Evolutionary conservation across 2,113 vertebrate species (phyloP).

Genomic region (Pagrus major): DNA sequence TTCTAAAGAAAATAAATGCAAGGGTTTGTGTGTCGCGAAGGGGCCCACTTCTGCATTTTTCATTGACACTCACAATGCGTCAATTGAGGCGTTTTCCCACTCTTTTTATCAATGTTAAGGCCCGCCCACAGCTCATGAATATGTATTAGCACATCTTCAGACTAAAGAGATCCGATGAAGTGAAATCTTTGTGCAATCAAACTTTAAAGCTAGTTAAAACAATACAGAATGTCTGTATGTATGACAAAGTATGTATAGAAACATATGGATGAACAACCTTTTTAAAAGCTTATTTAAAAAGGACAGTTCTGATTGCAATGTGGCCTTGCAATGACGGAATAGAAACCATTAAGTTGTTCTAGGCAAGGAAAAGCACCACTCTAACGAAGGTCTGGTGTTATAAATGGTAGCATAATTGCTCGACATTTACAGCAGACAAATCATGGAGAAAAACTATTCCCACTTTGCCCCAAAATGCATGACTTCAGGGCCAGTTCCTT

Average conservation of each 20-base stretch:
- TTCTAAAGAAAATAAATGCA: slow-evolving; percentile 6
- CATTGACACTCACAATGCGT: slow-evolving; percentile 59
- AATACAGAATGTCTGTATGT: not conserved
- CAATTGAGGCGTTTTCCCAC: slow-evolving; percentile 47
- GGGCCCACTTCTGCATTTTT: slow-evolving; percentile 39
- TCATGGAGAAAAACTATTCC: slow-evolving; percentile 32
- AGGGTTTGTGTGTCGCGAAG: not conserved
- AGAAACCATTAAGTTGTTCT: not conserved
- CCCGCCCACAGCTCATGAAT: slow-evolving; percentile 56
- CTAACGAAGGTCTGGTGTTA: not conserved
- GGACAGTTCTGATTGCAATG: not conserved
- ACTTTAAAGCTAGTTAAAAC: not conserved
- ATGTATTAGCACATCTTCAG: slow-evolving; percentile 57
- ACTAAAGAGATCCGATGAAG: not conserved
- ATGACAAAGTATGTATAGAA: not conserved
- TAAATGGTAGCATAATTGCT: slow-evolving; percentile 5
- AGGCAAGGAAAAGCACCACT: slow-evolving; percentile 8
- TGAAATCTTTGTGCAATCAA: slow-evolving; percentile 14
- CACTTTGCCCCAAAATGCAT: slow-evolving; percentile 52
- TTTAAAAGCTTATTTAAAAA: not conserved
- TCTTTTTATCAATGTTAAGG: slow-evolving; percentile 47
- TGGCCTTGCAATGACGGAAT: not conserved
- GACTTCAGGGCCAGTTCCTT: slow-evolving; percentile 55
- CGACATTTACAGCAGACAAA: slow-evolving; percentile 27
- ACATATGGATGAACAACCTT: not conserved